A percentile compares a stretch with the other conserved stretches of the same genome.
These are phyloP conservation scores for Vimba vimba DNA, from an alignment of 2,113 vertebrate species.

Conservation along the genomic window DNA sequence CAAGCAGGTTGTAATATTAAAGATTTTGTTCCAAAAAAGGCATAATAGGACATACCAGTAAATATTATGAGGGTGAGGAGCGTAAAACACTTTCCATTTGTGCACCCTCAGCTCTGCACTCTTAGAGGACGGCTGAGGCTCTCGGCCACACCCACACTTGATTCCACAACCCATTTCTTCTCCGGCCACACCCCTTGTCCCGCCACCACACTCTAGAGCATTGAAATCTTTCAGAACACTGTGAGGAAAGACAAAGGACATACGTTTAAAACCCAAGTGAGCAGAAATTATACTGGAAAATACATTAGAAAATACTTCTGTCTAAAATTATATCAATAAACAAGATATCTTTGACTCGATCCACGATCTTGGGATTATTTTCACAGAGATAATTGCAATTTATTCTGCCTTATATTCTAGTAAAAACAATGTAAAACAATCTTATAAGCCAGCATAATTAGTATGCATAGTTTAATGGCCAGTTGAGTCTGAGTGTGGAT, in stretches of 20 bases:
- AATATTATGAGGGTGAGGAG: slow-evolving; percentile 87
- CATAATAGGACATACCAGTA: slow-evolving; percentile 81
- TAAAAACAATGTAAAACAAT: neutral
- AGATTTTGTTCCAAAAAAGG: neutral
- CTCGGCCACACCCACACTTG: slow-evolving; percentile 73
- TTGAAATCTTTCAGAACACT: slow-evolving; percentile 97
- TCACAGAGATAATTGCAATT: neutral
- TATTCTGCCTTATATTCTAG: neutral
- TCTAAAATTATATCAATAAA: no score
- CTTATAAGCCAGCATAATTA: neutral
- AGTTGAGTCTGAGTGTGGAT: neutral
- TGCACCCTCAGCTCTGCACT: slow-evolving; percentile 76
- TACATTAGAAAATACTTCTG: no score
- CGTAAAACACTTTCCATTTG: slow-evolving; percentile 84
- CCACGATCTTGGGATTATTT: neutral
- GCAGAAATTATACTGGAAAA: no score
- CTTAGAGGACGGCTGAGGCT: slow-evolving; percentile 82
- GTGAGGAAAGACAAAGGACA: slow-evolving; percentile 34
- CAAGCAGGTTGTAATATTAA: neutral
- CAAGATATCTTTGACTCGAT: neutral
- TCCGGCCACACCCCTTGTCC: slow-evolving; percentile 7
- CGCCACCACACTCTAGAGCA: slow-evolving; percentile 81
- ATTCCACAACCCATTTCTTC: neutral
- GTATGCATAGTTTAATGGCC: neutral
- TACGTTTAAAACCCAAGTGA: no score